Percentiles rank a stretch among this genome's conserved stretches.
These are phyloP conservation scores for Hydroisotoma schaefferi DNA, from an alignment of 2,888 invertebrate genomes.

Conservation along the genomic window DNA sequence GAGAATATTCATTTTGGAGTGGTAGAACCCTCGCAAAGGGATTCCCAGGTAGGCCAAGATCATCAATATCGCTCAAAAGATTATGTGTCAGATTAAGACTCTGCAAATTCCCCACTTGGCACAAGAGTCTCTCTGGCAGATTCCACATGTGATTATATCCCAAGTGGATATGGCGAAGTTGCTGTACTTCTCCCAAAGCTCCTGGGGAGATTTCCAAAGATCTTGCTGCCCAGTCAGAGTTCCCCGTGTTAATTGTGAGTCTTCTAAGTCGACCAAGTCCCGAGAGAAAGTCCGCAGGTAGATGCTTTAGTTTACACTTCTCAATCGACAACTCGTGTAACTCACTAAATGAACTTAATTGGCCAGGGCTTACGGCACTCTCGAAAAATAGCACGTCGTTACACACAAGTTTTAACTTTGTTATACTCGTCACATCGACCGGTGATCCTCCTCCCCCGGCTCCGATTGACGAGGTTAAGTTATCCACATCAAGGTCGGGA, in stretches of 20 bases:
- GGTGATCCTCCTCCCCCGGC: slow-evolving; percentile 9
- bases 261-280: slow-evolving; percentile 65
- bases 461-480: slow-evolving; percentile 39
- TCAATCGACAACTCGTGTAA: slow-evolving; percentile 67
- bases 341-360: slow-evolving; percentile 33
- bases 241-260: slow-evolving; percentile 68
- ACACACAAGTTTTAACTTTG: slow-evolving; percentile 49
- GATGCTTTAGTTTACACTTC: slow-evolving; percentile 71
- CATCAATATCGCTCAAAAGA: slow-evolving; percentile 71
- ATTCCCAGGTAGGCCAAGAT: slow-evolving; percentile 63
- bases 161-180: slow-evolving; percentile 74
- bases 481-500: slow-evolving; percentile 44
- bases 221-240: slow-evolving; percentile 76
- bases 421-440: slow-evolving; percentile 30
- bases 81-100: slow-evolving; percentile 71
- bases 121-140: slow-evolving; percentile 69
- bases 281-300: slow-evolving; percentile 67
- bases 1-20: slow-evolving; percentile 10
- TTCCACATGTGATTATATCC: slow-evolving; percentile 78
- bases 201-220: slow-evolving; percentile 70
- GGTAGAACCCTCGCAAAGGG: background rate
- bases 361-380: slow-evolving; percentile 45
- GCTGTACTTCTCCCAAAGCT: slow-evolving; percentile 71
- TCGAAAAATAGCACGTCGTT: slow-evolving; percentile 50
- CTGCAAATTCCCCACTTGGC: slow-evolving; percentile 63